phyloP scores from a whole-genome alignment of 2,888 invertebrate genomes.

The Gymnoscelis rufifasciata region DNA sequence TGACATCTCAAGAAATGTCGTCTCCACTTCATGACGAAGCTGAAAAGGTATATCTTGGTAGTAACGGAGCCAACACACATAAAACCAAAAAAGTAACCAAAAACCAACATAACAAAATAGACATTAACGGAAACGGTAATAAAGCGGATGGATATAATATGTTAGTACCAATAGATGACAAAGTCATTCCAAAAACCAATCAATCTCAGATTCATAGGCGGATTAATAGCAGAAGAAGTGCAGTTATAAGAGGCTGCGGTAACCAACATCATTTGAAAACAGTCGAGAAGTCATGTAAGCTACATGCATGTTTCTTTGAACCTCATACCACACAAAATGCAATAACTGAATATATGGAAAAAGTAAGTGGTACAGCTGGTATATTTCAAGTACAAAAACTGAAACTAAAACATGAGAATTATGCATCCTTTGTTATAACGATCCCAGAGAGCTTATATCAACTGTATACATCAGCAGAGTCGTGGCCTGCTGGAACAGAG shows the following conservation, averaged over 20 bases:
- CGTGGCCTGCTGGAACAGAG: constrained; percentile 19
- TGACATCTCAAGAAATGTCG: neutral
- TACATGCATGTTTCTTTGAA: neutral
- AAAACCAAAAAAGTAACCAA: no score
- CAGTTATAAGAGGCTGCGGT: neutral
- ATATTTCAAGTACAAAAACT: neutral
- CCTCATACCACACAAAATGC: neutral
- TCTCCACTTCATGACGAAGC: neutral
- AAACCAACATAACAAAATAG: no score
- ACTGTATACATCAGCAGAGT: neutral
- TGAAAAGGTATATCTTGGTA: neutral
- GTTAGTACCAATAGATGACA: no score
- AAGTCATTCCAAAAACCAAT: neutral
- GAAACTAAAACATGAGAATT: neutral
- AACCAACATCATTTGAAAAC: neutral
- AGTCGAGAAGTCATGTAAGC: neutral
- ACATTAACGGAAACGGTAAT: no score
- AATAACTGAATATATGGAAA: neutral
- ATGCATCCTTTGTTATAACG: neutral
- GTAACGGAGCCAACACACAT: neutral
- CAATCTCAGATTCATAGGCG: neutral
- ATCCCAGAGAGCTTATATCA: neutral
- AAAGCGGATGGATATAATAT: no score
- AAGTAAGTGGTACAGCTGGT: neutral
- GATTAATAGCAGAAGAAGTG: no score